phyloP scores from a whole-genome alignment of 1,140 invertebrate genomes.

The Thaumatotibia leucotreta region DNA sequence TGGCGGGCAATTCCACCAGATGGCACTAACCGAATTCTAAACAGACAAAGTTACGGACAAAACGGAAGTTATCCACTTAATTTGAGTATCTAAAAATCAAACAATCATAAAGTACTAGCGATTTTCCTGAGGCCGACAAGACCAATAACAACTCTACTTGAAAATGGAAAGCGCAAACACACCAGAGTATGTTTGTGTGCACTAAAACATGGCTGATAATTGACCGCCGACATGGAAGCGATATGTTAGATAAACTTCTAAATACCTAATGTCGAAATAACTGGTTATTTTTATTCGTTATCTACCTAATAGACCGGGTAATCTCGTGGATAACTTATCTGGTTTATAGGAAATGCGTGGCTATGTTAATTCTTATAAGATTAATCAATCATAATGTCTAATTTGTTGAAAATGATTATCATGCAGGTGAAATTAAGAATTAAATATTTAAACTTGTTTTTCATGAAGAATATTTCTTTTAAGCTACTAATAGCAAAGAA shows the following conservation, averaged over 20 bases:
- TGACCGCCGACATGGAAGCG: not conserved
- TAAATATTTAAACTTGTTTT: not conserved
- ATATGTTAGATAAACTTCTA: not conserved
- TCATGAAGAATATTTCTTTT: too few species aligned
- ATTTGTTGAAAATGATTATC: not conserved
- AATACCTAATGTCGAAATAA: constrained; percentile 3
- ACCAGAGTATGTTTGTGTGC: constrained; percentile 3
- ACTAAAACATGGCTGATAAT: constrained; percentile 5
- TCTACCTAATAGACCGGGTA: not conserved
- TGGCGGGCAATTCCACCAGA: too few species aligned
- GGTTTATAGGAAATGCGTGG: not conserved
- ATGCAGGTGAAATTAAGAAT: not conserved
- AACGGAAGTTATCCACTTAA: not conserved
- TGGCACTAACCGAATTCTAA: too few species aligned
- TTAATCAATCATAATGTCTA: not conserved
- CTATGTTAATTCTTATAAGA: constrained; percentile 1
- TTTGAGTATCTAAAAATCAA: not conserved
- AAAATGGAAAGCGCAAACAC: constrained; percentile 14
- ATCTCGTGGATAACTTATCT: not conserved
- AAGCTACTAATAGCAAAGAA: too few species aligned
- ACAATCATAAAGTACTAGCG: not conserved
- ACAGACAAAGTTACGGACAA: too few species aligned
- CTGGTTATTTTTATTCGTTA: not conserved
- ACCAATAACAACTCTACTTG: constrained; percentile 6
- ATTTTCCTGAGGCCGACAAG: constrained; percentile 2